Conservation (phyloP, 2,113 vertebrate genomes). For the Acanthisitta chloris region DNA sequence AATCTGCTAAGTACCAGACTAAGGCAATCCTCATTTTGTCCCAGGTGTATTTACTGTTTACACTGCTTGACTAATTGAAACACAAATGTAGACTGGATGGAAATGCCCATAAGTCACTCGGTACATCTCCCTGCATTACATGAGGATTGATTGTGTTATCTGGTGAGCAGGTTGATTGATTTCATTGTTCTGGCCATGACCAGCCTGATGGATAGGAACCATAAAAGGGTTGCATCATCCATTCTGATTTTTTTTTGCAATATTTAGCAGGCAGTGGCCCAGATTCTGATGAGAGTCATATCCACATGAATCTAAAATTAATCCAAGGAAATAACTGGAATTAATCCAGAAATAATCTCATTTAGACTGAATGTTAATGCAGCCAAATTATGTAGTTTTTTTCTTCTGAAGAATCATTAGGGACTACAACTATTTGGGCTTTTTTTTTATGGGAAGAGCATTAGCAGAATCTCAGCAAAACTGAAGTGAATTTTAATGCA, state of each 20-base stretch:
- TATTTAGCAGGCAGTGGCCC: conserved; percentile 1
- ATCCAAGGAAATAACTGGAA: conserved; percentile 31
- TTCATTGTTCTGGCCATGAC: conserved; percentile 46
- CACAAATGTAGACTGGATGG: neutral
- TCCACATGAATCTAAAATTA: neutral
- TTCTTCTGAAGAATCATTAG: neutral
- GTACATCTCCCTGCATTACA: neutral
- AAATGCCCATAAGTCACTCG: neutral
- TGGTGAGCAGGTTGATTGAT: conserved; percentile 24
- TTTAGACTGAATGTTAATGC: conserved; percentile 8
- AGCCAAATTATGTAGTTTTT: conserved; percentile 15
- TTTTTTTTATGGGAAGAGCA: neutral
- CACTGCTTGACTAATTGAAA: conserved; percentile 9
- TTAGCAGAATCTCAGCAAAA: conserved; percentile 32
- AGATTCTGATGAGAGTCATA: conserved; percentile 16
- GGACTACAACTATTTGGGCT: neutral
- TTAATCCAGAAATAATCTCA: conserved; percentile 25
- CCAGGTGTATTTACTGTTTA: conserved; percentile 1
- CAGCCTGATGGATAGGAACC: conserved; percentile 36
- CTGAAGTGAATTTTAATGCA: neutral
- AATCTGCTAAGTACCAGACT: neutral
- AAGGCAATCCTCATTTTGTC: neutral
- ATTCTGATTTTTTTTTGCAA: neutral
- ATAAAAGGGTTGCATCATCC: neutral
- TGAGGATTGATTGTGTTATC: conserved; percentile 8